A percentile compares a stretch with the other conserved stretches of the same genome.
These are phyloP conservation scores for Genyomyrus donnyi DNA, from an alignment of 2,113 vertebrate genomes.

Conservation along the genomic window DNA sequence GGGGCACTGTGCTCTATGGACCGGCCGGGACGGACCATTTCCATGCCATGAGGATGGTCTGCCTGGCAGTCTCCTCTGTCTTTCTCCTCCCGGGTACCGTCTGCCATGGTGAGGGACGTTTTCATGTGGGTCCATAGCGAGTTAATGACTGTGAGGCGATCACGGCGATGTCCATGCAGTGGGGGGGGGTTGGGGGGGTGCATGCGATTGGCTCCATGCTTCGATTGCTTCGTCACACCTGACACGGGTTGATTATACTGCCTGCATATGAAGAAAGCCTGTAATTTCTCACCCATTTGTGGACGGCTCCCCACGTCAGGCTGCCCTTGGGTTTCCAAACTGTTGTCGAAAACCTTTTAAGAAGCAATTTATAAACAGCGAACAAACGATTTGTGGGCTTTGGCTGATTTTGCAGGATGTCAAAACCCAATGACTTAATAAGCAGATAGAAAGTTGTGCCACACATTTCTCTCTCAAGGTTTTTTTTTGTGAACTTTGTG, in stretches of 20 bases:
- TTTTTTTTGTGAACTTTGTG: background rate
- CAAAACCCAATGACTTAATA: slow-evolving; percentile 29
- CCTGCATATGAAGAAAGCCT: slow-evolving; percentile 16
- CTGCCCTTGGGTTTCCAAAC: slow-evolving; percentile 11
- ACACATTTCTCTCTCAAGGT: background rate
- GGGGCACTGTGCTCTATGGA: background rate
- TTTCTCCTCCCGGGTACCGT: background rate
- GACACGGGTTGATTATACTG: slow-evolving; percentile 22
- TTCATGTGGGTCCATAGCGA: background rate
- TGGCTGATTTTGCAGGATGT: background rate
- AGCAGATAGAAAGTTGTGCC: background rate
- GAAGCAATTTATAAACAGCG: slow-evolving; percentile 20
- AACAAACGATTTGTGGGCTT: background rate
- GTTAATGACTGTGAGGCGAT: background rate
- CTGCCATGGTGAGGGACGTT: background rate
- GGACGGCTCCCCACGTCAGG: background rate
- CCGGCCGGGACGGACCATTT: background rate
- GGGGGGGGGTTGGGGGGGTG: background rate
- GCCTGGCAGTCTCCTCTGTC: background rate
- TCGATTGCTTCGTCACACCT: background rate
- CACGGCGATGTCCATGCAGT: background rate
- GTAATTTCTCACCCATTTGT: slow-evolving; percentile 19
- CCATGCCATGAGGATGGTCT: background rate
- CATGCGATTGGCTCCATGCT: background rate
- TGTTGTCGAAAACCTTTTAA: slow-evolving; percentile 23